Percentiles rank a stretch among this genome's conserved stretches.
phyloP scores from a whole-genome alignment of 2,113 vertebrate genomes.

The Addax nasomaculatus region DNA sequence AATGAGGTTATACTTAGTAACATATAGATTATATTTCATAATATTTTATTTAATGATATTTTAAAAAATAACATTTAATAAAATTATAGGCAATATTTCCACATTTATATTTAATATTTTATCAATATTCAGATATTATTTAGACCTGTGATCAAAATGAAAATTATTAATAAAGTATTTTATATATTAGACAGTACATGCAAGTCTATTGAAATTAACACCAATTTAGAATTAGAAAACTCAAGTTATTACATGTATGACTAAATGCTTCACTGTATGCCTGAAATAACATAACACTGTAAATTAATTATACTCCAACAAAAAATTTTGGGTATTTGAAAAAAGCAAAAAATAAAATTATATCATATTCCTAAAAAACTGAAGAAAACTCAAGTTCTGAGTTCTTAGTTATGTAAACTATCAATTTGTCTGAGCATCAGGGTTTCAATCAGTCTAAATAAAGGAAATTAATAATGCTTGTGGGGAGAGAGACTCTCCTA shows the following conservation, averaged over 20 bases:
- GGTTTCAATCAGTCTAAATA: background rate
- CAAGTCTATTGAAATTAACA: background rate
- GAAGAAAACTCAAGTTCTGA: background rate
- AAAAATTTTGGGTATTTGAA: background rate
- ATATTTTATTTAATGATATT: background rate
- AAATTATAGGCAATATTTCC: background rate
- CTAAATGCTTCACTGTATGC: background rate
- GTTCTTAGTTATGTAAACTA: background rate
- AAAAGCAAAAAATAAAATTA: background rate
- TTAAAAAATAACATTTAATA: background rate
- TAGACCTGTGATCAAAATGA: background rate
- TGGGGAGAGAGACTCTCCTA: background rate
- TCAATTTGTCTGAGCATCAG: background rate
- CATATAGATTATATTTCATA: background rate
- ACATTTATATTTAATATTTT: background rate
- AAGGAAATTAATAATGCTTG: background rate
- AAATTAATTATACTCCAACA: background rate
- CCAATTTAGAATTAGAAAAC: background rate
- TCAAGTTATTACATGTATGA: background rate
- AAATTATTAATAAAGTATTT: background rate
- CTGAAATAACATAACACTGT: background rate
- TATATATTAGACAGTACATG: background rate
- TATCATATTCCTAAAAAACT: background rate
- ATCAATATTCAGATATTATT: background rate
- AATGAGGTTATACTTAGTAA: background rate